Percentiles rank a stretch among this genome's conserved stretches.
phyloP scores from a whole-genome alignment of 2,888 invertebrate species.

The Podotricha telesiphe region DNA sequence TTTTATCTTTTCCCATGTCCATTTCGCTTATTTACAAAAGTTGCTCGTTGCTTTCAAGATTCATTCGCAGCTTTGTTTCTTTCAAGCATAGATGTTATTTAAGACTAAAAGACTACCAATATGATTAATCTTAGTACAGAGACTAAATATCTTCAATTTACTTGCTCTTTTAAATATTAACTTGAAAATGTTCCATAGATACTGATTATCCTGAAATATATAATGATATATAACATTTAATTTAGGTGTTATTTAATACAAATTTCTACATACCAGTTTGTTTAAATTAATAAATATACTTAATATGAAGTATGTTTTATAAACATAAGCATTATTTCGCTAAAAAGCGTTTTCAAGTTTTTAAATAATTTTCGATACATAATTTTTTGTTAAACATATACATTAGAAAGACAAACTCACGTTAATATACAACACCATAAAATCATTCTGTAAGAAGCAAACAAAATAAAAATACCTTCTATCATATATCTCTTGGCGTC shows the following conservation, averaged over 20 bases:
- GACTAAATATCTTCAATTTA: neutral
- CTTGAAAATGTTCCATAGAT: neutral
- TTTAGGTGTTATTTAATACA: neutral
- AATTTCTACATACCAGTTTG: neutral
- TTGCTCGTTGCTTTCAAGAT: constrained; percentile 42
- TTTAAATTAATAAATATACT: too few species aligned
- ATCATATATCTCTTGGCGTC: constrained; percentile 43
- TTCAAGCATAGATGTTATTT: constrained; percentile 31
- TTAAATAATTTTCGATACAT: too few species aligned
- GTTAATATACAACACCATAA: constrained; percentile 33
- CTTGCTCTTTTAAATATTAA: neutral
- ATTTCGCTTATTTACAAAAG: constrained; percentile 45
- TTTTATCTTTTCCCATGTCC: constrained; percentile 46
- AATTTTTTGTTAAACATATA: neutral
- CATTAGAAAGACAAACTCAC: constrained; percentile 31
- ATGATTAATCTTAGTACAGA: constrained; percentile 9
- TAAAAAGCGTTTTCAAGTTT: too few species aligned
- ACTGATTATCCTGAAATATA: too few species aligned
- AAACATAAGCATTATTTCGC: too few species aligned
- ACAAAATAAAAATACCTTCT: constrained; percentile 40
- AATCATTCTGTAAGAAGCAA: constrained; percentile 34
- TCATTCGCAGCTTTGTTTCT: constrained; percentile 41
- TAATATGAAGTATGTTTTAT: too few species aligned
- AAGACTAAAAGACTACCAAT: constrained; percentile 16
- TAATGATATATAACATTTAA: too few species aligned